Evolutionary conservation across 2,113 vertebrate species (phyloP), one percentile per base, ranked within the genome.

Genomic region (Phocoena sinus): DNA sequence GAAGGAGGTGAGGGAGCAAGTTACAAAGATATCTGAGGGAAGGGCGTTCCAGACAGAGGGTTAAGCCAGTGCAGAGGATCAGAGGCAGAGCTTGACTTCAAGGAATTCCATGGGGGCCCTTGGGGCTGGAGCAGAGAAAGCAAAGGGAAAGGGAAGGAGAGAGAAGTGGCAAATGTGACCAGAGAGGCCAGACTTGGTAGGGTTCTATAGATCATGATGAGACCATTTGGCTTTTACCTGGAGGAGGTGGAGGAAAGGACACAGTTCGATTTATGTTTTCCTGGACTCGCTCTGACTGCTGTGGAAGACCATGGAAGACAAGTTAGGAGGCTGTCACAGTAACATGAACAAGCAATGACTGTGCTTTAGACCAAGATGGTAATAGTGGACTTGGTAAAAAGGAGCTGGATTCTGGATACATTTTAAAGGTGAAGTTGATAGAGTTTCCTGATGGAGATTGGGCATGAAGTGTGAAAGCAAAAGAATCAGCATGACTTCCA

Each of bases 231-330:
- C 31, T 86, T 92, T 58, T 25, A 21, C 36, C 38, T 26, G 15
- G 71, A 36, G 33, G 50, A 74, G 31, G 41, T 10, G 23, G 36
- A 79, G 20, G 12, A n/a, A 67, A n/a, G 38, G 33, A 50, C 41
- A 17, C 1, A 3, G 1, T 15, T 18, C 2, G 2, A 8, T 3
- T 26, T 38, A 4, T 38, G 12, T 36, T n/a, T 73, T 20, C 2
- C 21, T 1, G 7, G 23, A 10, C 31, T 38, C 0, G 2, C 6
- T 44, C 44, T 18, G 13, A 10, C n/a, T 0, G 0, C 63, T 8
- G 23, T 2, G 2, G 77, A 36, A 36, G 33, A 80, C 6, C 33
- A 8, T 1, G 58, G 36, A 67, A 44, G 44, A 21, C 25, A 50
- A 23, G 15, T 13, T 3, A 18, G 31, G 77, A 71, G 28, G 50